Conservation (phyloP, 2,113 vertebrate species). For the Terrapene triunguis region DNA sequence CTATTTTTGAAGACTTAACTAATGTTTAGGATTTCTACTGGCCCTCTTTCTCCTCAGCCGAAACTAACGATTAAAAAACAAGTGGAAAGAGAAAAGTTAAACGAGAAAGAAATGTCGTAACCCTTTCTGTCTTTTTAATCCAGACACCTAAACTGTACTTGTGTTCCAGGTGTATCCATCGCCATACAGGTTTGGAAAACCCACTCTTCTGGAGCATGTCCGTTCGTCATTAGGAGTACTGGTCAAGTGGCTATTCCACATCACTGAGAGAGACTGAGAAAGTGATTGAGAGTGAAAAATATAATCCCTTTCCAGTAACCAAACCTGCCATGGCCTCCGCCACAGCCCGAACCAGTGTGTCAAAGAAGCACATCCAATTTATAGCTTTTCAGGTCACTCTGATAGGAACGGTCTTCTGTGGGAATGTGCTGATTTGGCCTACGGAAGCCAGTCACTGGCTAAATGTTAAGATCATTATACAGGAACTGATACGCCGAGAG, state of each 20-base stretch:
- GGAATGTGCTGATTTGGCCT: conserved; percentile 84
- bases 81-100: background rate
- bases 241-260: background rate
- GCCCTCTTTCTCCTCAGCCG: background rate
- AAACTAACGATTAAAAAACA: background rate
- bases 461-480: conserved; percentile 80
- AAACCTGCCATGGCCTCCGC: conserved; percentile 23
- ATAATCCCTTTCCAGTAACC: background rate
- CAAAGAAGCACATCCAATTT: conserved; percentile 63
- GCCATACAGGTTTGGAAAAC: background rate
- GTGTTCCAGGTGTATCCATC: background rate
- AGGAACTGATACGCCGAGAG: conserved; percentile 76
- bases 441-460: conserved; percentile 86
- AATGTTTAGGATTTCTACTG: background rate
- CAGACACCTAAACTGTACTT: background rate
- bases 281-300: background rate
- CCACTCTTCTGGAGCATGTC: background rate
- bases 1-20: background rate
- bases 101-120: background rate
- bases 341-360: background rate
- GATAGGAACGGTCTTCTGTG: conserved; percentile 64
- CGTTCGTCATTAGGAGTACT: background rate
- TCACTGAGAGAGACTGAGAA: background rate
- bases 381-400: conserved; percentile 71
- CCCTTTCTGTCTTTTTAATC: conserved; percentile 50